phyloP scores from a whole-genome alignment of 2,113 vertebrate species.

The Charina bottae region DNA sequence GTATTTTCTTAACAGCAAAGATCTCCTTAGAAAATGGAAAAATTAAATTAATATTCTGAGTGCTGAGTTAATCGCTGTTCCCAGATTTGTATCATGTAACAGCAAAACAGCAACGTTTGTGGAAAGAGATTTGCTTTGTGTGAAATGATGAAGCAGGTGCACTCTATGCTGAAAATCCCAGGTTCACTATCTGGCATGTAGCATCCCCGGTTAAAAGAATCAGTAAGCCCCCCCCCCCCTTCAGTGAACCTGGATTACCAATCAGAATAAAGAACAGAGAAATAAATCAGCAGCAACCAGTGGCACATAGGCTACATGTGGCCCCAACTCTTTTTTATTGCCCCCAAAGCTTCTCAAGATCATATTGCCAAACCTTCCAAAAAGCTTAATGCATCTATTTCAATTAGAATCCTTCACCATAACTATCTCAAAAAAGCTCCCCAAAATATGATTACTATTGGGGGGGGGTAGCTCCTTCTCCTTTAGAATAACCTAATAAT shows the following conservation, averaged over 20 bases:
- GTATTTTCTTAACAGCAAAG: not conserved
- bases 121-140: not conserved
- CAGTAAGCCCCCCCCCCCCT: not conserved
- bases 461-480: not conserved
- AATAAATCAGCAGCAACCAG: not conserved
- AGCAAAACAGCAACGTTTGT: not conserved
- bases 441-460: not conserved
- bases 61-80: not conserved
- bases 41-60: not conserved
- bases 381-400: not conserved
- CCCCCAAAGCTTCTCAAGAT: not conserved
- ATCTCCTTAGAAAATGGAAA: not conserved
- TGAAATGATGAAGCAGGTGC: not conserved
- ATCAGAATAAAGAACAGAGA: not conserved
- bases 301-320: not conserved
- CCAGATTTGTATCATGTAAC: not conserved
- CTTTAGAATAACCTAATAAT: not conserved
- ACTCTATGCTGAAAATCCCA: not conserved
- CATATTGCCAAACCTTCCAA: not conserved
- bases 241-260: not conserved
- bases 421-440: not conserved
- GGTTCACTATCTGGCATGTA: not conserved
- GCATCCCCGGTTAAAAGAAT: not conserved
- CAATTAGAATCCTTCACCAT: not conserved
- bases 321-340: not conserved